Conservation (phyloP, 2,797 vertebrate species). For the Bradypodion pumilum region DNA sequence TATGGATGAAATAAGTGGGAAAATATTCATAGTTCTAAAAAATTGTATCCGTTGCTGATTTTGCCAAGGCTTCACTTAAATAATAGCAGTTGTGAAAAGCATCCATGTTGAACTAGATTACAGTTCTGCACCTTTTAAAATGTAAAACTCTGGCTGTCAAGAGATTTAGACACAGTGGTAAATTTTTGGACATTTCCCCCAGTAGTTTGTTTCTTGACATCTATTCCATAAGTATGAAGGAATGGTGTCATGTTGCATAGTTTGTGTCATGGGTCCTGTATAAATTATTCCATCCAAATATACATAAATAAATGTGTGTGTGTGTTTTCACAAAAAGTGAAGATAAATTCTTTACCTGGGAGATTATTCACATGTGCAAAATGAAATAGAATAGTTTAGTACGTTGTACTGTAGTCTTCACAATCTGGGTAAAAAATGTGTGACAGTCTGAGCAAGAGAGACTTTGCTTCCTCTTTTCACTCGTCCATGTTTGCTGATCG, state of each 20-base stretch:
- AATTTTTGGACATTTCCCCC: conserved; percentile 33
- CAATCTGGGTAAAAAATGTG: conserved; percentile 95
- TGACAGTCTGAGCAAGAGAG: conserved; percentile 92
- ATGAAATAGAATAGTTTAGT: conserved; percentile 64
- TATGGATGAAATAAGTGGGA: conserved; percentile 75
- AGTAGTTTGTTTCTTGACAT: conserved; percentile 60
- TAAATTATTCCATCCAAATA: conserved; percentile 86
- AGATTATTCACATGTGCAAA: conserved; percentile 88
- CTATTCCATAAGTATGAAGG: conserved; percentile 15
- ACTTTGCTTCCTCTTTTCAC: conserved; percentile 91
- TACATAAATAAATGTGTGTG: conserved; percentile 71
- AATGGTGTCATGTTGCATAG: conserved; percentile 74
- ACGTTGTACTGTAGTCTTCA: conserved; percentile 71
- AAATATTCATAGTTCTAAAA: conserved; percentile 71
- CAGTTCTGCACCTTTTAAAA: neutral
- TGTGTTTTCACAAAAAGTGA: conserved; percentile 52
- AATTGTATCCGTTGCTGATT: conserved; percentile 62
- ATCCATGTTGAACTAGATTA: conserved; percentile 21
- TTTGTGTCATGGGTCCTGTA: conserved; percentile 75
- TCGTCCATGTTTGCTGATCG: conserved; percentile 92
- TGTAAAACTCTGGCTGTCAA: neutral
- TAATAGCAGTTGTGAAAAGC: conserved; percentile 54
- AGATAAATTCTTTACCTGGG: conserved; percentile 81
- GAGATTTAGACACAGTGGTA: neutral
- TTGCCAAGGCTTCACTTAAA: conserved; percentile 57